Percentiles rank a stretch among this genome's conserved stretches.
Conservation (phyloP, 2,888 invertebrate genomes). For the Pharmacophagus antenor region DNA sequence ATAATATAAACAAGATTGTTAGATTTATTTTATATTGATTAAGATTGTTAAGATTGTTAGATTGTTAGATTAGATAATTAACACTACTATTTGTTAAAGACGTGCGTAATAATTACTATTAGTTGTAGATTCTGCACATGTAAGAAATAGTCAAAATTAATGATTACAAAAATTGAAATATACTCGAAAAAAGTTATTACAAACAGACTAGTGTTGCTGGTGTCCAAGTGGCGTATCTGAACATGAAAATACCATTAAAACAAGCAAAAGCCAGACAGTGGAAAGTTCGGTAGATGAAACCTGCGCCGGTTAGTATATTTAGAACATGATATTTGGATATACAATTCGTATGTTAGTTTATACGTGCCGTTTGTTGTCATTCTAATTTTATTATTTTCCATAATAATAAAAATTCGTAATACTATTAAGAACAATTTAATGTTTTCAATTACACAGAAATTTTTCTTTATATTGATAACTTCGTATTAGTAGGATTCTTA, state of each 20-base stretch:
- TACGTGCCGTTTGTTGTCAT: not conserved
- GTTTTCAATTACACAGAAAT: too few species aligned
- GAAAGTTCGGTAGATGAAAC: slow-evolving; percentile 43
- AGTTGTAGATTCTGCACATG: too few species aligned
- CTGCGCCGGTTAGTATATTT: not conserved
- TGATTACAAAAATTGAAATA: not conserved
- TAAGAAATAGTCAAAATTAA: not conserved
- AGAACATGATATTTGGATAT: not conserved
- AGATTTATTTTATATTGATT: too few species aligned
- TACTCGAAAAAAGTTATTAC: slow-evolving; percentile 38
- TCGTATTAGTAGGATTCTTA: too few species aligned
- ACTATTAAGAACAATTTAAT: too few species aligned
- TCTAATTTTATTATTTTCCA: not conserved
- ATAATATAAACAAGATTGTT: too few species aligned
- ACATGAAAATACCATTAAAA: slow-evolving; percentile 47
- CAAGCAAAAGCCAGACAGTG: slow-evolving; percentile 43
- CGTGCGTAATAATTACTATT: too few species aligned
- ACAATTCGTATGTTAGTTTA: not conserved
- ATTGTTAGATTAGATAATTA: too few species aligned
- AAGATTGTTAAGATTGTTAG: too few species aligned
- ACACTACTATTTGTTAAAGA: too few species aligned
- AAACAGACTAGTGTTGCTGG: slow-evolving; percentile 41
- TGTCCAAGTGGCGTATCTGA: slow-evolving; percentile 38
- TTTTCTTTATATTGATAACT: too few species aligned
- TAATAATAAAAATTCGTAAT: too few species aligned